Evolutionary conservation across 1,140 invertebrate species (phyloP), one percentile per base, ranked within the genome.

Genomic region (Cardiocondyla obscurior): DNA sequence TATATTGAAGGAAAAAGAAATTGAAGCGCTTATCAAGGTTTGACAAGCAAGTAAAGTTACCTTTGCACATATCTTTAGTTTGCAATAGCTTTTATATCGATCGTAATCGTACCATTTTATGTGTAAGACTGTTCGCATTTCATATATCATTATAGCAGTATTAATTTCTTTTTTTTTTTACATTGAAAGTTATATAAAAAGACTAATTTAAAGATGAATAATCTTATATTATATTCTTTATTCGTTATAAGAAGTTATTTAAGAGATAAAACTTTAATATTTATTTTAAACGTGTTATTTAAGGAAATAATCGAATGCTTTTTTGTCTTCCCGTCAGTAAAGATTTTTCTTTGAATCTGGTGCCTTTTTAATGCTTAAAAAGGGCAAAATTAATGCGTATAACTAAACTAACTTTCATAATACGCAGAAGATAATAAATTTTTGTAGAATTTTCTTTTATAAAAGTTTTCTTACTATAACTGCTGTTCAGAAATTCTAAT

Each of bases 361-460:
- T 86, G 67, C 85, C 58, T 86, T 86, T 49, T 55, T 49, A 77
- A 77, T 77, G 72, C 22, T 3, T 19, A 64, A 55, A 76, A 57
- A 39, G 28, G 19, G 10, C 33, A 12, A 46, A 53, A 76, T 42
- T 67, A 46, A 49, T 46, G 30, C 19, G 19, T 86, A 46, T 70
- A 65, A 70, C n/a, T 16, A 2, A 60, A 33, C 49, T 73, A 57
- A 53, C 46, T 72, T 62, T 85, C 42, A 51, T 70, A 82, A 55
- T 53, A 53, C 46, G 28, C 25, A 74, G 33, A 46, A 33, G 6
- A 70, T 19, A n/a, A 19, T 65, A 57, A n/a, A 42, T 14, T 86
- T 74, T 83, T 77, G 53, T 83, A 83, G 16, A 2, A 70, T 60
- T 72, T 58, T 64, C 33, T 70, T 82, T 76, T 62, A 16, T 72